Base-by-base conservation (phyloP, 1,140 invertebrate species). In the Drosophila jambulina region DNA sequence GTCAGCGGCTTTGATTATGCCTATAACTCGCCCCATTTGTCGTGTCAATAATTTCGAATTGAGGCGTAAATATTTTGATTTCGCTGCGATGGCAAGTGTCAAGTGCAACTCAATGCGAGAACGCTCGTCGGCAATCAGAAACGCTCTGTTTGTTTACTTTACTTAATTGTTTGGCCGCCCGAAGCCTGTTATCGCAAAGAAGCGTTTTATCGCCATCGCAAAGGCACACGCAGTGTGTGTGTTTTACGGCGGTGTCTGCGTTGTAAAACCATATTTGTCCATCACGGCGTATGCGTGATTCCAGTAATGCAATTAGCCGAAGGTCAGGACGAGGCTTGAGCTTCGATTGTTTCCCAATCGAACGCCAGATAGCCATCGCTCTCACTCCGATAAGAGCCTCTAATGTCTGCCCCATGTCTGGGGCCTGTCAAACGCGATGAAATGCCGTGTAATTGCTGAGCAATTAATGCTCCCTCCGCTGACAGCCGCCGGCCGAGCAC, bases 41-140 rank as follows among this genome's bases (percentile, higher is more conserved):
- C 67, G 60, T 72, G 83, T 74, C 68, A 84, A 75, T 88, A 78
- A 78, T 71, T 69, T 46, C 40, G 9, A 84, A 75, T 85, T 56
- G 56, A 69, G 43, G 58, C 81, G 81, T 69, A 88, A 88, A 85
- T 90, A 90, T 78, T 84, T 78, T 84, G 46, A 80, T 75, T 82
- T 80, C 65, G 57, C 80, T 46, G 43, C 40, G 74, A 75, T 54
- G 71, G 48, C 48, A 60, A 59, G 49, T 72, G 67, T 72, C 69
- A 69, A 51, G 51, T 78, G 75, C 54, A 67, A 54, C 38, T 67
- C 53, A 64, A 64, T 75, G 51, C 62, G 45, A 48, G 40, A 21
- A 40, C 29, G 15, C 45, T 49, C 6, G 38, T 36, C 42, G 68
- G 23, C 64, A 58, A 70, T 70, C 34, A 48, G 19, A 48, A 71